Percentiles rank a stretch among this genome's conserved stretches.
Evolutionary conservation across 2,888 invertebrate genomes (phyloP).

Genomic region (Gasteruption jaculator): DNA sequence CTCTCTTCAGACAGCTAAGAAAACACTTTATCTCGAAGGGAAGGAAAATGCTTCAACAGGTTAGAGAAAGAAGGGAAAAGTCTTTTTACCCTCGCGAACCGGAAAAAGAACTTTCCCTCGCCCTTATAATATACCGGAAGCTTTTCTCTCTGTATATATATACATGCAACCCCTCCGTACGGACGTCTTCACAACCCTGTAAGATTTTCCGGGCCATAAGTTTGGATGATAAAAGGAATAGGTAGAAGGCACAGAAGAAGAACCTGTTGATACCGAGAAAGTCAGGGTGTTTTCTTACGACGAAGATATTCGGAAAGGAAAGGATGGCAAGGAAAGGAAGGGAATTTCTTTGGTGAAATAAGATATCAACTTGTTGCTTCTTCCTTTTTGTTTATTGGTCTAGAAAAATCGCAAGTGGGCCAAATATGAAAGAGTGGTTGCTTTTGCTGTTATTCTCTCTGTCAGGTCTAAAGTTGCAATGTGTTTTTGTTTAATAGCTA

Average conservation of each 20-base stretch:
- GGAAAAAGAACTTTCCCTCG: too few relatives aligned
- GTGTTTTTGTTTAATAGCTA: too few relatives aligned
- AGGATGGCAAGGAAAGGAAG: too few relatives aligned
- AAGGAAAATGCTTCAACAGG: conserved; percentile 46
- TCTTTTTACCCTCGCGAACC: too few relatives aligned
- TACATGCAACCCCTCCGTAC: too few relatives aligned
- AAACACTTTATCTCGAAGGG: conserved; percentile 41
- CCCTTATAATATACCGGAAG: not conserved
- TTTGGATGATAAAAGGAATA: conserved; percentile 18
- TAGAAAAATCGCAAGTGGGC: conserved; percentile 33
- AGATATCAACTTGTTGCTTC: conserved; percentile 50
- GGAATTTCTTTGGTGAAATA: too few relatives aligned
- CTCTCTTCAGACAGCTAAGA: conserved; percentile 32
- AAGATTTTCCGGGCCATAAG: conserved; percentile 42
- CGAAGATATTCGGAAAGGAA: conserved; percentile 2
- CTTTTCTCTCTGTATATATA: conserved; percentile 3
- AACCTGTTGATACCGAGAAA: conserved; percentile 42
- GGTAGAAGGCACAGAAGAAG: conserved; percentile 26
- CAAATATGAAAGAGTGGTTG: conserved; percentile 30
- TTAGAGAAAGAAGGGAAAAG: conserved; percentile 38
- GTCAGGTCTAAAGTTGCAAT: too few relatives aligned
- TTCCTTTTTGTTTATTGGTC: too few relatives aligned
- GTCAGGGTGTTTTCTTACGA: conserved; percentile 31
- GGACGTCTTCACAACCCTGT: conserved; percentile 23
- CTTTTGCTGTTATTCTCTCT: conserved; percentile 34